Conservation (phyloP, 2,797 vertebrate species). For the Acipenser transmontanus region DNA sequence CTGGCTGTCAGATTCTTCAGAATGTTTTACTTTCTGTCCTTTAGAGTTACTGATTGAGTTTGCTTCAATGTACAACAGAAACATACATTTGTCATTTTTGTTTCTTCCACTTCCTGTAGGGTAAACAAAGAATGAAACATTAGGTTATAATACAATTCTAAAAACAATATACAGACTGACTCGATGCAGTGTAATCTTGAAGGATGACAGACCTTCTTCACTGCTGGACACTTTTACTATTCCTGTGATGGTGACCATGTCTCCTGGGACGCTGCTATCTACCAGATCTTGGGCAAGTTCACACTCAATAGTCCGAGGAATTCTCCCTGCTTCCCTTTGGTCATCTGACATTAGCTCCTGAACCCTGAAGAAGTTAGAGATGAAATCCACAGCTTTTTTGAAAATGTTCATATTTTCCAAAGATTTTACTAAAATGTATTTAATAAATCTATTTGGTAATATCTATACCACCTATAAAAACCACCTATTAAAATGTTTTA, state of each 20-base stretch:
- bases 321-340: slow-evolving; percentile 85
- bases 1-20: slow-evolving; percentile 52
- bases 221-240: slow-evolving; percentile 79
- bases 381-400: background rate
- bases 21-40: slow-evolving; percentile 69
- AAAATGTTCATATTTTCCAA: background rate
- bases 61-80: slow-evolving; percentile 88
- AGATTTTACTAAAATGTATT: background rate
- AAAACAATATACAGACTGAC: too few relatives aligned
- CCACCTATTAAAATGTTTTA: too few relatives aligned
- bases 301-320: slow-evolving; percentile 91
- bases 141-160: too few relatives aligned
- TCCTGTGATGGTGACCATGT: slow-evolving; percentile 82
- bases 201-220: slow-evolving; percentile 67
- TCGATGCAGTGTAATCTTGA: background rate
- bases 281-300: slow-evolving; percentile 88
- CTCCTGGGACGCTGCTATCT: slow-evolving; percentile 92
- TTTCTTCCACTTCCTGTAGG: slow-evolving; percentile 66
- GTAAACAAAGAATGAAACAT: too few relatives aligned
- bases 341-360: slow-evolving; percentile 88
- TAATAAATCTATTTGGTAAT: background rate
- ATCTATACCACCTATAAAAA: background rate
- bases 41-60: slow-evolving; percentile 91
- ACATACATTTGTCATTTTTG: slow-evolving; percentile 95
- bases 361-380: slow-evolving; percentile 56